phyloP scores from a whole-genome alignment of 1,140 invertebrate species.

The Coelopa frigida region DNA sequence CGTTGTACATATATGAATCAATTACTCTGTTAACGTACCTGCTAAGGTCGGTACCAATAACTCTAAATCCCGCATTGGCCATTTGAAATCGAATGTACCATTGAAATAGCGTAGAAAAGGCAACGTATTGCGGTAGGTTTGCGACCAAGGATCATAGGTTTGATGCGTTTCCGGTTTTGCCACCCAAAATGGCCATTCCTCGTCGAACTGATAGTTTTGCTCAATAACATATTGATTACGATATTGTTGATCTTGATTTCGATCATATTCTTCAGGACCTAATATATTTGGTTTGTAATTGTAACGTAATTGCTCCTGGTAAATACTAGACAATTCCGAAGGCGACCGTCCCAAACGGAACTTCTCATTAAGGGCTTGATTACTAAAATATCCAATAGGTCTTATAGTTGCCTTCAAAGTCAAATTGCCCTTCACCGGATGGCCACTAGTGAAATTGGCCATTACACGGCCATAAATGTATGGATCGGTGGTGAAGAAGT shows the following conservation, averaged over 20 bases:
- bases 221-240: conserved; percentile 55
- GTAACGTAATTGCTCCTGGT: conserved; percentile 31
- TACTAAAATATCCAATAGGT: conserved; percentile 56
- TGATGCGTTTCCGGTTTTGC: conserved; percentile 47
- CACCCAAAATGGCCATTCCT: conserved; percentile 72
- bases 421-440: conserved; percentile 75
- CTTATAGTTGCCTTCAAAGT: conserved; percentile 71
- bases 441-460: conserved; percentile 89
- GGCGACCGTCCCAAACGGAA: conserved; percentile 39
- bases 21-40: conserved; percentile 6
- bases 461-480: conserved; percentile 77
- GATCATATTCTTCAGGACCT: conserved; percentile 22
- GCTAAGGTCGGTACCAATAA: conserved; percentile 59
- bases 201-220: conserved; percentile 69
- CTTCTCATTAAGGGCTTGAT: conserved; percentile 42
- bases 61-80: conserved; percentile 72
- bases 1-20: background rate
- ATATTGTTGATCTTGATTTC: conserved; percentile 31
- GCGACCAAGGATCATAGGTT: conserved; percentile 28
- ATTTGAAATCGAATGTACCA: conserved; percentile 77
- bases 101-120: conserved; percentile 72
- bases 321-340: conserved; percentile 21
- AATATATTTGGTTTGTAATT: conserved; percentile 21
- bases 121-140: conserved; percentile 48
- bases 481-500: conserved; percentile 78